These are phyloP conservation scores for Larimichthys crocea DNA, from an alignment of 2,113 vertebrate genomes.

Conservation along the genomic window DNA sequence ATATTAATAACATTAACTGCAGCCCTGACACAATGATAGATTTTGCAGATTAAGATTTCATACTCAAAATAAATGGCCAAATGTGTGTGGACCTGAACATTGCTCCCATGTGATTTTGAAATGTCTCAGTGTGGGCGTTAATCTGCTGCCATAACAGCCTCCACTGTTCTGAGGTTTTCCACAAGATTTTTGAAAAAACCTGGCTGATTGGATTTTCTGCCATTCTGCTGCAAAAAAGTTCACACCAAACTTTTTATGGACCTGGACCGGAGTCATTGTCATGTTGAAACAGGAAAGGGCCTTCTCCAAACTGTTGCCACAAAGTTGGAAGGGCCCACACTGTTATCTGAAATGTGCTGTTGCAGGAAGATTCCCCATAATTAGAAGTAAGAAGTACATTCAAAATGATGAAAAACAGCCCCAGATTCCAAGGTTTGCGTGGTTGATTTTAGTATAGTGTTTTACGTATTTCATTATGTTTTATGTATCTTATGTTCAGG, in stretches of 20 bases:
- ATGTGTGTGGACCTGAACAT: background rate
- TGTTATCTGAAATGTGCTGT: background rate
- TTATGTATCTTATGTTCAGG: background rate
- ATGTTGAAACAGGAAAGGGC: background rate
- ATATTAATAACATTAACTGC: background rate
- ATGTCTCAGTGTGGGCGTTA: too few species aligned
- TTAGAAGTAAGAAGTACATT: background rate
- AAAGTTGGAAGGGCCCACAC: background rate
- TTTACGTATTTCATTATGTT: too few species aligned
- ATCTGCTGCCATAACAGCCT: background rate
- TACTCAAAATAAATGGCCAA: background rate
- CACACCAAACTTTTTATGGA: background rate
- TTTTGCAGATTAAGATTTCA: background rate
- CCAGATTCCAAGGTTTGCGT: background rate
- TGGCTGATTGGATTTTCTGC: too few species aligned
- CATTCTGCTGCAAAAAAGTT: too few species aligned
- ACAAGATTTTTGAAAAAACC: background rate
- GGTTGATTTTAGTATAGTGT: too few species aligned
- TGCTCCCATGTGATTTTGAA: too few species aligned
- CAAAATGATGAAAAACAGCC: background rate
- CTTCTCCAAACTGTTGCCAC: too few species aligned
- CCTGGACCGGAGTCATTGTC: background rate
- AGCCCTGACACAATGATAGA: background rate
- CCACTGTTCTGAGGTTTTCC: background rate
- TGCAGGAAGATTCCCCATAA: background rate